Base-by-base conservation (phyloP, 2,888 invertebrate genomes). In the Diplazon laetatorius region DNA sequence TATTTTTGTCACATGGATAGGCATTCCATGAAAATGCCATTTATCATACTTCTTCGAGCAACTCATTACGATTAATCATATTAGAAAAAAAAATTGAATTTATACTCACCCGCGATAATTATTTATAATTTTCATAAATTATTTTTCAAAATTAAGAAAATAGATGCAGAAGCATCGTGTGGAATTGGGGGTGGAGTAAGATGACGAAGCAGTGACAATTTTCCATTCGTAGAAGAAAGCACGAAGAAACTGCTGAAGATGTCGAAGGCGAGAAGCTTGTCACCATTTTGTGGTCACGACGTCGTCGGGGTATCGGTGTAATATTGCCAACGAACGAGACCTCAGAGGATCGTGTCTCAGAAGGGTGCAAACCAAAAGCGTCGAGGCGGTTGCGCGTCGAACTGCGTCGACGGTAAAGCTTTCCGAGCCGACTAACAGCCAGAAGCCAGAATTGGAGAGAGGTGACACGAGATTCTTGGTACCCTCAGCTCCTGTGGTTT, bases 271-370 rank as follows among this genome's bases (percentile, higher is more conserved):
- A 0, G 63, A 76, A 66, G 50, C 44, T 12, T 73, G 78, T 68
- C 76, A 81, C 73, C 78, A 80, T 86, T 84, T 78, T 77, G 80
- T 59, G 82, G 85, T 86, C 83, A 85, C 82, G 84, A 84, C 80
- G 80, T 84, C 83, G 82, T 83, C 83, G 78, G 76, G 76, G 82
- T 83, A 85, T 86, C 82, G 83, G 80, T 75, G 79, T 82, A n/a
- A 80, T 52, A 71, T 78, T 73, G 80, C 69, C 63, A 55, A 68
- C 59, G 77, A 80, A 82, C 82, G 82, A 82, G 80, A 76, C 50
- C 46, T 66, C 48, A 55, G 39, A 44, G n/a, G 12, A 18, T 35
- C n/a, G 39, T 16, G 20, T 30, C 9, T 59, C 48, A 12, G 44
- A 37, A 22, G 37, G 18, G 48, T 12, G 22, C 37, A 37, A 9